phyloP scores from a whole-genome alignment of 2,888 invertebrate species.

The Iselma pallidipennis region DNA sequence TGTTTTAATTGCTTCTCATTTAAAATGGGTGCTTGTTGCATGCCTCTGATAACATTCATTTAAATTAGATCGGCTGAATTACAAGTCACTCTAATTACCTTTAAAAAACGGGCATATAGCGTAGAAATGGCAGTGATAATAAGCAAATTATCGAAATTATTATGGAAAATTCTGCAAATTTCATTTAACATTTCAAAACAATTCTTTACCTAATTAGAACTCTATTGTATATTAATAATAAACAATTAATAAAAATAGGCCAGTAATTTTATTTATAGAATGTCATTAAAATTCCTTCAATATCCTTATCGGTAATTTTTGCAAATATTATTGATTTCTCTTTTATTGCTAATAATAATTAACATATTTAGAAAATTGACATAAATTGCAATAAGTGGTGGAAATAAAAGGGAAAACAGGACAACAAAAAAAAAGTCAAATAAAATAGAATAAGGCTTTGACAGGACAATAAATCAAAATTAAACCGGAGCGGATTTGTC shows the following conservation, averaged over 20 bases:
- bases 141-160: slow-evolving; percentile 8
- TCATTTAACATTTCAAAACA: no score
- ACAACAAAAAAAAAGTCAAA: background rate
- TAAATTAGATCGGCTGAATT: background rate
- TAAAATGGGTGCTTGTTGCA: background rate
- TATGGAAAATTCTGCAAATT: slow-evolving; percentile 10
- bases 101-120: background rate
- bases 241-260: no score
- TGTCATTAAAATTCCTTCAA: no score
- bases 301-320: no score
- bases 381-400: background rate
- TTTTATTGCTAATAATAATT: no score
- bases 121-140: slow-evolving; percentile 13
- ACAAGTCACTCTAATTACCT: background rate
- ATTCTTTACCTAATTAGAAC: no score
- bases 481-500: background rate
- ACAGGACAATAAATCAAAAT: background rate
- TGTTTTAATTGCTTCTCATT: background rate
- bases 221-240: no score
- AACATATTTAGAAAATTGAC: no score
- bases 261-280: no score
- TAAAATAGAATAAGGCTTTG: background rate
- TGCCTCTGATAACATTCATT: background rate
- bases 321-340: no score
- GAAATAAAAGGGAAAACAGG: background rate